Percentiles rank a stretch among this genome's conserved stretches.
phyloP scores from a whole-genome alignment of 2,888 invertebrate genomes.

The Dioctria linearis region DNA sequence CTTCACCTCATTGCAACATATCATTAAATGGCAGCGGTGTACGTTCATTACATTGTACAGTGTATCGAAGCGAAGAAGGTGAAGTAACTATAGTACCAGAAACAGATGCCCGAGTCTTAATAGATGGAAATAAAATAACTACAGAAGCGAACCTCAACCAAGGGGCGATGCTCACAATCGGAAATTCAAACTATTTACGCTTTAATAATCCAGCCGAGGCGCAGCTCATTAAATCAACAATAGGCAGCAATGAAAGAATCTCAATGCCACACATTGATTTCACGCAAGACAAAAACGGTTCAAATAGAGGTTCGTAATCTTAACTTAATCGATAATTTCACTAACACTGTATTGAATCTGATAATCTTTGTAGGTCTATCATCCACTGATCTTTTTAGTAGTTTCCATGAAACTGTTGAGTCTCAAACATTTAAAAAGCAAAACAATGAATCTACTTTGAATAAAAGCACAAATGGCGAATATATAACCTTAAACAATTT shows the following conservation, averaged over 20 bases:
- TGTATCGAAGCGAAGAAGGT: constrained; percentile 84
- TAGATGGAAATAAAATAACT: constrained; percentile 82
- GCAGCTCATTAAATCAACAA: constrained; percentile 86
- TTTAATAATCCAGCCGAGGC: constrained; percentile 95
- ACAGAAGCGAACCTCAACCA: constrained; percentile 85
- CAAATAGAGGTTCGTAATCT: constrained; percentile 17
- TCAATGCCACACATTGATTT: constrained; percentile 86
- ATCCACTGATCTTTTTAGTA: constrained; percentile 63
- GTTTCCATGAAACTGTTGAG: constrained; percentile 67
- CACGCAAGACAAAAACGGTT: constrained; percentile 40
- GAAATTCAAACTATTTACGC: constrained; percentile 91
- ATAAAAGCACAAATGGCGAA: constrained; percentile 86
- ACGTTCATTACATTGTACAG: constrained; percentile 87
- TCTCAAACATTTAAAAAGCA: constrained; percentile 74
- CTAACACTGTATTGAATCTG: not conserved
- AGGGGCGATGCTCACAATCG: constrained; percentile 93
- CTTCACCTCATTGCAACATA: constrained; percentile 86
- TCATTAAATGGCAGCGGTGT: constrained; percentile 90
- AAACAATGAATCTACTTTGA: constrained; percentile 75
- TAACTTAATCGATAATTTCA: no score
- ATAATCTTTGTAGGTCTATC: constrained; percentile 34
- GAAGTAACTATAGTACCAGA: constrained; percentile 89
- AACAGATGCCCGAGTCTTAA: constrained; percentile 77
- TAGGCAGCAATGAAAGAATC: constrained; percentile 78
- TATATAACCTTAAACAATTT: constrained; percentile 70